Base-by-base conservation (phyloP, 2,888 invertebrate genomes). In the Mystacides longicornis region DNA sequence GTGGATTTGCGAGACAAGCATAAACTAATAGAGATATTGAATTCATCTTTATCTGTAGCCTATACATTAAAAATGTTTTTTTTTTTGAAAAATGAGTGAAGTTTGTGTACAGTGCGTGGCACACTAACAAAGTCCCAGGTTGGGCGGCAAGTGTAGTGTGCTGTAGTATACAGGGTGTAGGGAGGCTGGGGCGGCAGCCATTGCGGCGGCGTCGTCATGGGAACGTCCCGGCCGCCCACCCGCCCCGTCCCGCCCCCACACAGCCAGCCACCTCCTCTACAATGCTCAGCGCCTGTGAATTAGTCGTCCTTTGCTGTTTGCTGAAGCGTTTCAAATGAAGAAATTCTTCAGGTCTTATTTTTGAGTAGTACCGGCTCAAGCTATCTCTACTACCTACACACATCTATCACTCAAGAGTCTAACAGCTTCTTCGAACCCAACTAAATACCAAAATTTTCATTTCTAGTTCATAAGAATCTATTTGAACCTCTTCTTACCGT, bases 241-340 rank as follows among this genome's bases (percentile, higher is more conserved):
- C 52, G 65, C 73, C 74, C 75, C 74, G 74, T 74, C 74, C 75
- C 47, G 21, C 54, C 54, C 74, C 75, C 74, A 74, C 74, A 74
- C 75, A 33, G 18, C 57, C 57, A 48, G 9, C 22, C 23, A 43
- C 42, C 42, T 43, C 37, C 48, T 22, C 53, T 22, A 20, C 20
- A 43, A 18, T 37, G 23, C 54, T 49, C 23, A 49, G 49, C 54
- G 45, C 55, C 55, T 52, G 61, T 57, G 61, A 61, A 61, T 61
- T 61, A 61, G 55, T 59, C 61, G 61, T 61, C 61, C 61, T 61
- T 61, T 61, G 59, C 59, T 59, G 61, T 54, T 58, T 58, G 61
- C 53, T 54, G 59, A 54, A 61, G 59, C 61, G 61, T 61, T 56
- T 57, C 61, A 61, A 61, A 61, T 61, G 61, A 61, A 61, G 59